phyloP scores from a whole-genome alignment of 2,797 vertebrate species.

The Rhodeus uyekii region DNA sequence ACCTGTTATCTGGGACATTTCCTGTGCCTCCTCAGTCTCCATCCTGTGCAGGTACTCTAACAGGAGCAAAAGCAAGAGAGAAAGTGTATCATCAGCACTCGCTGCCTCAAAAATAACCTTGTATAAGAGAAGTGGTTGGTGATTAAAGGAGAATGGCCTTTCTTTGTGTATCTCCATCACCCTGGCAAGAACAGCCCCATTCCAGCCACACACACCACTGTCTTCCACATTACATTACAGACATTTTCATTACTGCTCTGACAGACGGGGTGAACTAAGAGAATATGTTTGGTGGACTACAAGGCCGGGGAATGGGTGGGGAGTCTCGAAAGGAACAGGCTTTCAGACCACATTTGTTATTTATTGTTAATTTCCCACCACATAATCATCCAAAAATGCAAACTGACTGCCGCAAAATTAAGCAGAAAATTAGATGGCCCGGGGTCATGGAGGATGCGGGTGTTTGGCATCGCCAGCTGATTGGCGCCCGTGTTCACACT shows the following conservation, averaged over 20 bases:
- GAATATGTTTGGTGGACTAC: conserved; percentile 48
- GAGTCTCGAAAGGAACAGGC: conserved; percentile 59
- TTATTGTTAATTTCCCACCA: conserved; percentile 99
- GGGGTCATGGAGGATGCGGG: conserved; percentile 93
- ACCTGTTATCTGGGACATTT: conserved; percentile 98
- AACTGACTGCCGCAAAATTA: conserved; percentile 99
- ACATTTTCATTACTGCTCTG: conserved; percentile 88
- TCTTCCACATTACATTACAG: conserved; percentile 93
- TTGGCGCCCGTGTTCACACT: conserved; percentile 98
- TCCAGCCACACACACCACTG: conserved; percentile 83
- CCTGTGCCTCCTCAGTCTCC: conserved; percentile 96
- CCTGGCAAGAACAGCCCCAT: conserved; percentile 80
- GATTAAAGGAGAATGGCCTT: conserved; percentile 70
- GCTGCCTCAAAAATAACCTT: conserved; percentile 77
- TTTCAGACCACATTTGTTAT: conserved; percentile 99
- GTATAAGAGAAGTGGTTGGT: conserved; percentile 69
- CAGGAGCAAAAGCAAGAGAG: conserved; percentile 43
- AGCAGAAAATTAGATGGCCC: conserved; percentile 99
- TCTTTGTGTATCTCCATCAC: conserved; percentile 79
- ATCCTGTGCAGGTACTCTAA: conserved; percentile 93
- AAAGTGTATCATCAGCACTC: conserved; percentile 82
- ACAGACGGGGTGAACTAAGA: conserved; percentile 62
- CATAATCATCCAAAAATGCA: conserved; percentile 99
- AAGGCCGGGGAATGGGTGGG: conserved; percentile 36
- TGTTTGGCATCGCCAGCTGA: conserved; percentile 92